Base-by-base conservation (phyloP, 2,113 vertebrate species). In the Petrocephalus microphthalmus region DNA sequence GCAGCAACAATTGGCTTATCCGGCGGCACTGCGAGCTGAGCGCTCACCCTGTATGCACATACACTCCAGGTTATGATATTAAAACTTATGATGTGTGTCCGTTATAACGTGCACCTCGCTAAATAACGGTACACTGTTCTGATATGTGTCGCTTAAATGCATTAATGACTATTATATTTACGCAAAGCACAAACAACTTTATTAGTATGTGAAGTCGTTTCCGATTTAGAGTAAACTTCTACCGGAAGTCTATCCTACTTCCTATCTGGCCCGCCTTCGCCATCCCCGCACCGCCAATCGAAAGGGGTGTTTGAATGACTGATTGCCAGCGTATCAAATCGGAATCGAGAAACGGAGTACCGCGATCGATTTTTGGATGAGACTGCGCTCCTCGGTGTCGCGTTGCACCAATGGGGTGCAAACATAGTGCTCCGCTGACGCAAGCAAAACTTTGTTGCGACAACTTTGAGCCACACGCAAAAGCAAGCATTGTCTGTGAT, bases 181-280 rank as follows among this genome's bases (percentile, higher is more conserved):
- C 1, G 7, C 33, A 54, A 85, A 19, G 33, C 22, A 47, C 20
- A 45, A 25, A 45, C 56, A 20, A 19, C 85, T 60, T 52, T 60
- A 22, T 42, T 29, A n/a, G 85, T 60, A 64, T 56, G 33, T 64
- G 33, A 84, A 56, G 51, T 89, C 53, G 33, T 86, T 91, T 91
- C 91, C 89, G 91, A 91, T 86, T 85, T 47, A 51, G 81, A 89
- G 84, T 54, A 87, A 90, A 90, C 89, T 90, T 90, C 52, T 52
- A 71, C 88, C 88, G 91, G 89, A 90, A 91, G 60, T 37, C 87
- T 84, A 84, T 51, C 88, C 89, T 87, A 57, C 20, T 87, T 51
- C 83, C 37, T 82, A 49, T 57, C 19, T 57, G 47, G 7, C 52
- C 49, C 49, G 84, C 89, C 19, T 64, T 10, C 42, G 20, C 3